phyloP scores from a whole-genome alignment of 2,888 invertebrate species.

The Eledona agricola region DNA sequence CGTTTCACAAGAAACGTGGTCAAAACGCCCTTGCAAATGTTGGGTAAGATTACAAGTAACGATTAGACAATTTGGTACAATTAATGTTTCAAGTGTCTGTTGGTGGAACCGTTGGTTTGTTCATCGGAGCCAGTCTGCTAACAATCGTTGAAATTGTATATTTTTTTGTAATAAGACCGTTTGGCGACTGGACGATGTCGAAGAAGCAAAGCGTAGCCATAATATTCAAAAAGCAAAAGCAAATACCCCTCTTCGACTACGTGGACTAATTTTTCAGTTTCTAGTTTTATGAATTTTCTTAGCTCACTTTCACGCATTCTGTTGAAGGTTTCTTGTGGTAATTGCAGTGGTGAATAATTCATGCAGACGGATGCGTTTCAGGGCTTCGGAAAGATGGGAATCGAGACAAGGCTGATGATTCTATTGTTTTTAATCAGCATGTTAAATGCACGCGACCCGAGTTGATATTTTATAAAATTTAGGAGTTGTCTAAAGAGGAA shows the following conservation, averaged over 20 bases:
- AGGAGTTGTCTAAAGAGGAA: too few species aligned
- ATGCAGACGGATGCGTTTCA: conserved; percentile 34
- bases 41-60: conserved; percentile 21
- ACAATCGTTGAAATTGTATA: conserved; percentile 39
- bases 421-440: conserved; percentile 31
- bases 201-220: neutral
- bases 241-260: too few species aligned
- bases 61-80: neutral
- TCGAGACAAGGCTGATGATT: conserved; percentile 36
- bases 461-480: too few species aligned
- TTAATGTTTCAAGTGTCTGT: conserved; percentile 38
- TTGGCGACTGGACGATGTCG: neutral
- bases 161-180: conserved; percentile 38
- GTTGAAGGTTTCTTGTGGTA: conserved; percentile 14
- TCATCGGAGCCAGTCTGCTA: conserved; percentile 39
- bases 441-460: conserved; percentile 24
- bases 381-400: conserved; percentile 37
- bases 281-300: too few species aligned
- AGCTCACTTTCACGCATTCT: too few species aligned
- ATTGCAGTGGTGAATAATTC: conserved; percentile 37
- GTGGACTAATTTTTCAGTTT: too few species aligned
- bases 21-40: conserved; percentile 28
- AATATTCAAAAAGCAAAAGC: neutral
- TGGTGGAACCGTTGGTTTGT: conserved; percentile 40
- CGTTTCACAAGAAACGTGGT: conserved; percentile 35